phyloP scores from a whole-genome alignment of 1,140 invertebrate species.

The Drosophila arizonae region DNA sequence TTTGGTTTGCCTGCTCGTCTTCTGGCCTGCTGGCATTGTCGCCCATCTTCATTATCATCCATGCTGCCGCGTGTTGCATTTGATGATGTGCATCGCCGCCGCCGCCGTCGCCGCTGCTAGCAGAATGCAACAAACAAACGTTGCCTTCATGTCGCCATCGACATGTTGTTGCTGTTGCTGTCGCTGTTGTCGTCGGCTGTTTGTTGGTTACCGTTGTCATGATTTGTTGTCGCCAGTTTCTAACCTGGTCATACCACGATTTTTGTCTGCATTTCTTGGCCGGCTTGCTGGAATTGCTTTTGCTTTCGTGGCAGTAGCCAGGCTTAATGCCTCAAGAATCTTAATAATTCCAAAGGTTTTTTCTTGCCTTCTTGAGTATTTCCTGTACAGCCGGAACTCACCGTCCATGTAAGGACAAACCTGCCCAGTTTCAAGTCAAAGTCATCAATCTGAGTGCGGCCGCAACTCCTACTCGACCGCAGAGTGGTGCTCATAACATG shows the following conservation, averaged over 20 bases:
- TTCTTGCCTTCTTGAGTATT: constrained; percentile 36
- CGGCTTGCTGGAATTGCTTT: constrained; percentile 34
- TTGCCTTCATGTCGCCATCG: constrained; percentile 40
- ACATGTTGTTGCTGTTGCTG: constrained; percentile 1
- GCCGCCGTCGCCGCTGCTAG: constrained; percentile 6
- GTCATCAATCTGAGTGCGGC: constrained; percentile 66
- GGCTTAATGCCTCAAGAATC: constrained; percentile 55
- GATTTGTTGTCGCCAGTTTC: constrained; percentile 64
- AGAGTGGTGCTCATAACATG: constrained; percentile 73
- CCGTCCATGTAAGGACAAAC: constrained; percentile 46
- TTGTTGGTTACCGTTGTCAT: constrained; percentile 28
- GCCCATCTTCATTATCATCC: constrained; percentile 76
- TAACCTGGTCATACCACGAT: constrained; percentile 54
- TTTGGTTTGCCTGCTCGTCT: constrained; percentile 17
- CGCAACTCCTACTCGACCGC: constrained; percentile 48
- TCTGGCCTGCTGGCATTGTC: constrained; percentile 61
- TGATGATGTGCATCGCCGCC: constrained; percentile 50
- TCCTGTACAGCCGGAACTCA: constrained; percentile 63
- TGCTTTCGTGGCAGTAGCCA: constrained; percentile 40
- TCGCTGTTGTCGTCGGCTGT: constrained; percentile 18
- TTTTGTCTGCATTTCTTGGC: constrained; percentile 36
- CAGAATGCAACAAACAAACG: constrained; percentile 19
- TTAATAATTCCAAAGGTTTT: constrained; percentile 46
- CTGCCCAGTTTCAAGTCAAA: constrained; percentile 27
- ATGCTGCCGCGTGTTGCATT: constrained; percentile 58